Evolutionary conservation across 1,140 invertebrate genomes (phyloP), one percentile per base, ranked within the genome.

Genomic region (Drosophila oshimai): DNA sequence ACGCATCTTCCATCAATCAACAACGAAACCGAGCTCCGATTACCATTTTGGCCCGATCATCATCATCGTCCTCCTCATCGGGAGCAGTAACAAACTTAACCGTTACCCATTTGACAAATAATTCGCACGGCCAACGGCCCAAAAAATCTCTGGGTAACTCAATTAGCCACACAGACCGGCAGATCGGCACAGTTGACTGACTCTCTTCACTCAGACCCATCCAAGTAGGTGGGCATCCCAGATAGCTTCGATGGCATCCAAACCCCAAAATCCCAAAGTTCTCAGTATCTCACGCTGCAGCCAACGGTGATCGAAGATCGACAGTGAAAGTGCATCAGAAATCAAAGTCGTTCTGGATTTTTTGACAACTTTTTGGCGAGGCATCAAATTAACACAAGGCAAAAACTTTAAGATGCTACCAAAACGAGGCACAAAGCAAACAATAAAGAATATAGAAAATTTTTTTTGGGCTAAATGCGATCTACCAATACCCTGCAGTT

Each of bases 21-120:
- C 22, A 4, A 15, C 7, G 22, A 15, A 36, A 24, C 18, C 15
- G 28, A 20, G 76, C 69, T 87, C 81, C 45, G 68, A 65, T 87
- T 86, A 87, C 81, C 42, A 3, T 29, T 54, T n/a, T n/a, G n/a
- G n/a, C n/a, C 6, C 3, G 53, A 28, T 61, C 53, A 57, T 47
- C 17, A 18, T 22, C 33, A 10, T 42, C 13, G 15, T 51, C 39
- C n/a, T 37, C 33, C n/a, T 28, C 51, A 20, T 70, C 29, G 37
- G 46, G 29, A 64, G 62, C 44, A 75, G 61, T 58, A 84, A 71
- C 67, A 57, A 53, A 71, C 65, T 87, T 81, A 81, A 87, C 81
- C 81, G 81, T 87, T 87, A 87, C 41, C 75, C 46, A 58, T 81
- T 72, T 87, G 76, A 81, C 81, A 87, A 87, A 81, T 65, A 81